Base-by-base conservation (phyloP, 2,888 invertebrate species). In the Callosobruchus maculatus region DNA sequence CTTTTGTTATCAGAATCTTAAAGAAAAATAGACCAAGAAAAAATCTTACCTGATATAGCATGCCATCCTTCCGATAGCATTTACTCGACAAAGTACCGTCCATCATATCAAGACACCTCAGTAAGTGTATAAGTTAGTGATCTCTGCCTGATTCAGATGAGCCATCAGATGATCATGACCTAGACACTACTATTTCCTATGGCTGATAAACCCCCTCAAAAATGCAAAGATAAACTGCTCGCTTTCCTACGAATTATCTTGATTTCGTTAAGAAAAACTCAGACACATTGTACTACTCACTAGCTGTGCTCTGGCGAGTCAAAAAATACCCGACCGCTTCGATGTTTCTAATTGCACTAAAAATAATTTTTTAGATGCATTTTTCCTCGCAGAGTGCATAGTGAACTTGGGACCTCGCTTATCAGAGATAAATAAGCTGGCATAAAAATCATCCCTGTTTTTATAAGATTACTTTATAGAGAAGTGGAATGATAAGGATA, bases 361-460 rank as follows among this genome's bases (percentile, higher is more conserved):
- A 81, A 80, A 78, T 74, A 7, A 77, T 80, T 83, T 83, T 83
- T 82, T 80, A 77, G 72, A 72, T 67, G 72, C 73, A 77, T 78
- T 80, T 80, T 80, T 78, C 79, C 70, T 72, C 74, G 77, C 75
- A 74, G 67, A 75, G 73, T 21, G 68, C 71, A 73, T 71, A 22
- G 70, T 81, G 83, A 84, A 84, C 84, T 84, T 84, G 83, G 83
- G 81, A 83, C 84, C 80, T 73, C 78, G 21, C 78, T 83, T 84
- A 84, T 83, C 84, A 77, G 73, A 72, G 77, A 80, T 82, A 83
- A 82, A 80, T 77, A 76, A 73, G 68, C 70, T 79, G 77, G 78
- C 78, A 78, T 79, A 80, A 80, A 82, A 83, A 83, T 80, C 78
- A 79, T 79, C 82, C 83, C 83, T 78, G 77, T 82, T 82, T 81